phyloP scores from a whole-genome alignment of 2,797 vertebrate genomes.

The Xyrichtys novacula region DNA sequence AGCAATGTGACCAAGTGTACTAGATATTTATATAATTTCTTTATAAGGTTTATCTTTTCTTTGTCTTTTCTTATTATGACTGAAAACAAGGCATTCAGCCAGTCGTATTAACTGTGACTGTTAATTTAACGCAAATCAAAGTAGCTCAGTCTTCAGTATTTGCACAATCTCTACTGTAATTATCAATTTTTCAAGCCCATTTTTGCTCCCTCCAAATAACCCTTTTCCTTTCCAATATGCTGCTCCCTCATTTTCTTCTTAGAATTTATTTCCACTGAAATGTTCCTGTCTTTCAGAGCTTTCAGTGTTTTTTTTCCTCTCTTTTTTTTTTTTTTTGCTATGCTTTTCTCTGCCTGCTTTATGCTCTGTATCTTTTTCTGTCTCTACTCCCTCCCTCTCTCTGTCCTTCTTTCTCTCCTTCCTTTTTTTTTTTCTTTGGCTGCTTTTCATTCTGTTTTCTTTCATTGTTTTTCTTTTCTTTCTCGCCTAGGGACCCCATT shows the following conservation, averaged over 20 bases:
- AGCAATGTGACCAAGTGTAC: slow-evolving; percentile 20
- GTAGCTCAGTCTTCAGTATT: slow-evolving; percentile 39
- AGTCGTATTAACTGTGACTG: slow-evolving; percentile 37
- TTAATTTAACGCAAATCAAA: slow-evolving; percentile 47
- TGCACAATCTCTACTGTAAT: slow-evolving; percentile 44
- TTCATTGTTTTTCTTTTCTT: slow-evolving; percentile 87
- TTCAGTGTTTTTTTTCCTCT: slow-evolving; percentile 39
- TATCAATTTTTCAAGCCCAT: slow-evolving; percentile 48
- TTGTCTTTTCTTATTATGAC: slow-evolving; percentile 28
- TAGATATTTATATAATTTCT: slow-evolving; percentile 31
- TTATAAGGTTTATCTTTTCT: slow-evolving; percentile 9
- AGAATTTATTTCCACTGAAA: slow-evolving; percentile 76
- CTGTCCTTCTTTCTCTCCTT: slow-evolving; percentile 71
- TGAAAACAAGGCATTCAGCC: slow-evolving; percentile 22
- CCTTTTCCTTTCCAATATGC: slow-evolving; percentile 49
- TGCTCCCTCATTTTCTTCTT: slow-evolving; percentile 61
- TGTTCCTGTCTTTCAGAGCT: slow-evolving; percentile 72
- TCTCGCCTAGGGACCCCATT: slow-evolving; percentile 82
- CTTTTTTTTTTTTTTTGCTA: slow-evolving; percentile 47
- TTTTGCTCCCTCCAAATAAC: slow-evolving; percentile 49
- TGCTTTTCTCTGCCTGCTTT: slow-evolving; percentile 71
- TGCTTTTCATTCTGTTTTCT: slow-evolving; percentile 87
- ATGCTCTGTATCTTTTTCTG: slow-evolving; percentile 79
- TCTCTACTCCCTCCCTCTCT: slow-evolving; percentile 75
- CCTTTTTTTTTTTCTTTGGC: slow-evolving; percentile 76